phyloP scores from a whole-genome alignment of 1,140 invertebrate species.

The Bombus huntii region DNA sequence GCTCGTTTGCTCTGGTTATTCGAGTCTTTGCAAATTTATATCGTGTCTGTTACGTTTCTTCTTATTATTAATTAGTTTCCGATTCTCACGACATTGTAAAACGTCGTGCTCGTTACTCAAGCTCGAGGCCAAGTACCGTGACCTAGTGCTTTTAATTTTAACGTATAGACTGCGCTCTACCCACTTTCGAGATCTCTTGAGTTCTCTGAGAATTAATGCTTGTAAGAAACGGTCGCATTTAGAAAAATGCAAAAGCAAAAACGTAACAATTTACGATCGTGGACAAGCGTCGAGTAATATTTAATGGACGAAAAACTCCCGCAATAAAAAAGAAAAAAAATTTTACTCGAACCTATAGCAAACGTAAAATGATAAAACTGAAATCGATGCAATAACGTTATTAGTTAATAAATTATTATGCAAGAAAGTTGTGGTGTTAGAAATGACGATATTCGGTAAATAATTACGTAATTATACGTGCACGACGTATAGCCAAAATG shows the following conservation, averaged over 20 bases:
- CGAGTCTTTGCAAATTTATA: not conserved
- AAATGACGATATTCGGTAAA: too few species aligned
- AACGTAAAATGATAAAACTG: too few species aligned
- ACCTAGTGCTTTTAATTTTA: not conserved
- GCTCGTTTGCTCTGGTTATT: not conserved
- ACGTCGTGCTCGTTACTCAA: not conserved
- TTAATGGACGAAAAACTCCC: not conserved
- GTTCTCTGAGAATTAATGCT: not conserved
- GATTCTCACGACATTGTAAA: not conserved
- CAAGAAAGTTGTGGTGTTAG: too few species aligned
- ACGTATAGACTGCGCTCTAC: not conserved
- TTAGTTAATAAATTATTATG: too few species aligned
- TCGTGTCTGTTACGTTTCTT: not conserved
- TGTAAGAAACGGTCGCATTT: not conserved
- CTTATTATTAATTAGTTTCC: not conserved
- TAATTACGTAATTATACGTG: too few species aligned
- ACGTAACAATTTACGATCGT: not conserved
- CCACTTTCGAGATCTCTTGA: not conserved
- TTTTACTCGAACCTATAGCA: not conserved
- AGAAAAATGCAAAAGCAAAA: not conserved
- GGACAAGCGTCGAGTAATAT: not conserved
- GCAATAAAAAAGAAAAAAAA: not conserved
- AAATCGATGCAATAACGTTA: too few species aligned
- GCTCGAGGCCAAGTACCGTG: not conserved
- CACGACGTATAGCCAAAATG: too few species aligned